A percentile compares a stretch with the other conserved stretches of the same genome.
Evolutionary conservation across 2,888 invertebrate species (phyloP).

Genomic region (Amiota communis): DNA sequence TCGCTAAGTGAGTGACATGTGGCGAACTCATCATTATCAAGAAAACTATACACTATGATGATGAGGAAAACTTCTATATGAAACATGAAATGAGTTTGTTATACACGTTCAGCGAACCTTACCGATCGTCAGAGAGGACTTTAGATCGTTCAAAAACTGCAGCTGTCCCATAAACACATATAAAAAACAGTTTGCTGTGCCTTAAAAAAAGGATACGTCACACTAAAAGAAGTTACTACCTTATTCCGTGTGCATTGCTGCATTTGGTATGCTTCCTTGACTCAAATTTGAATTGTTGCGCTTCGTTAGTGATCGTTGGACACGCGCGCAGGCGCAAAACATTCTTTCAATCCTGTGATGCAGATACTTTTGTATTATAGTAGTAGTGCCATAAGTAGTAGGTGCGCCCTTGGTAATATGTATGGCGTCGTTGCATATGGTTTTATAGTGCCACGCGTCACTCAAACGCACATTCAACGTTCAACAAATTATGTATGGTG

Average conservation of each 20-base stretch:
- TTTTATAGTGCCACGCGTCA: constrained; percentile 51
- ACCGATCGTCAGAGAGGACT: neutral
- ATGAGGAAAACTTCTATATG: too few species aligned
- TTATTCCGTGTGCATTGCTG: too few species aligned
- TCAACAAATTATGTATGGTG: constrained; percentile 46
- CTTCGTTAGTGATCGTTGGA: constrained; percentile 57
- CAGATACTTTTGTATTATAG: neutral
- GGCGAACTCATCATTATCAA: neutral
- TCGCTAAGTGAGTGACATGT: neutral
- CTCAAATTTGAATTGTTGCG: constrained; percentile 53
- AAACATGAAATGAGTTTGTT: neutral
- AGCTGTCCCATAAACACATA: neutral
- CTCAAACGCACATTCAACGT: constrained; percentile 39
- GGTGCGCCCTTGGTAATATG: neutral
- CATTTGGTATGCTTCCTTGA: too few species aligned
- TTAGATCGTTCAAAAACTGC: neutral
- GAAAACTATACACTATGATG: too few species aligned
- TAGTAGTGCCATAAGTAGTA: neutral
- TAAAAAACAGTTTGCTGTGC: neutral
- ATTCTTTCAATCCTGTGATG: constrained; percentile 38
- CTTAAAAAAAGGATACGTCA: constrained; percentile 4
- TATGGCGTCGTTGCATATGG: constrained; percentile 8
- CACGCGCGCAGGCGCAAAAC: constrained; percentile 56
- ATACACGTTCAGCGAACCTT: constrained; percentile 10
- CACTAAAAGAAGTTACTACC: neutral